A percentile compares a stretch with the other conserved stretches of the same genome.
Conservation (phyloP, 2,797 vertebrate species). For the Anguilla obscura region DNA sequence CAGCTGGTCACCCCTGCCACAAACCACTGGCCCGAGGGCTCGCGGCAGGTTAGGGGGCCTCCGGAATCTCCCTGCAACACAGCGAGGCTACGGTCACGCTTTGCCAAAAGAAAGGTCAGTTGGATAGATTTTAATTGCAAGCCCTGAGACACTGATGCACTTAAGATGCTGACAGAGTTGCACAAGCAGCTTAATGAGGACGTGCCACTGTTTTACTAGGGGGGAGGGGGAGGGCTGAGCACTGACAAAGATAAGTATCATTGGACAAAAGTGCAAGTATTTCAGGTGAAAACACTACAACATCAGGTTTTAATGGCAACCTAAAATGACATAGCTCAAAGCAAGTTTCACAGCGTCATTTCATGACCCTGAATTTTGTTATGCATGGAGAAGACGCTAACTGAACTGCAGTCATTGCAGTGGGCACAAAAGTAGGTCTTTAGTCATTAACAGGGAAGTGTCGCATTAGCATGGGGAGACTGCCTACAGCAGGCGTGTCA, state of each 20-base stretch:
- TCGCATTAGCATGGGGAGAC: not conserved
- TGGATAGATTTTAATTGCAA: slow-evolving; percentile 38
- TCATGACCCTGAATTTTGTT: too few species aligned
- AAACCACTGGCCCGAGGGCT: slow-evolving; percentile 86
- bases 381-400: not conserved
- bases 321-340: not conserved
- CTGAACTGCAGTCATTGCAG: not conserved
- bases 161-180: slow-evolving; percentile 54
- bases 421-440: not conserved
- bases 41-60: slow-evolving; percentile 85
- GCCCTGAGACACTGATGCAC: slow-evolving; percentile 64
- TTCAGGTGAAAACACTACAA: not conserved
- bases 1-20: slow-evolving; percentile 94
- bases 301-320: not conserved
- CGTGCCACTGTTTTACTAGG: slow-evolving; percentile 17
- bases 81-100: not conserved
- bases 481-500: not conserved
- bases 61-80: slow-evolving; percentile 87
- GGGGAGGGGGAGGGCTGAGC: not conserved
- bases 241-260: slow-evolving; percentile 10
- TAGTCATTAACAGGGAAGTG: not conserved
- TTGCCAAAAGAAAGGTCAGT: slow-evolving; percentile 44
- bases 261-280: not conserved
- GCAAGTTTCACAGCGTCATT: not conserved
- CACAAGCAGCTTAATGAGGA: slow-evolving; percentile 66